Evolutionary conservation across 2,888 invertebrate genomes (phyloP), one percentile per base, ranked within the genome.

Genomic region (Apomyelois bistriatella): DNA sequence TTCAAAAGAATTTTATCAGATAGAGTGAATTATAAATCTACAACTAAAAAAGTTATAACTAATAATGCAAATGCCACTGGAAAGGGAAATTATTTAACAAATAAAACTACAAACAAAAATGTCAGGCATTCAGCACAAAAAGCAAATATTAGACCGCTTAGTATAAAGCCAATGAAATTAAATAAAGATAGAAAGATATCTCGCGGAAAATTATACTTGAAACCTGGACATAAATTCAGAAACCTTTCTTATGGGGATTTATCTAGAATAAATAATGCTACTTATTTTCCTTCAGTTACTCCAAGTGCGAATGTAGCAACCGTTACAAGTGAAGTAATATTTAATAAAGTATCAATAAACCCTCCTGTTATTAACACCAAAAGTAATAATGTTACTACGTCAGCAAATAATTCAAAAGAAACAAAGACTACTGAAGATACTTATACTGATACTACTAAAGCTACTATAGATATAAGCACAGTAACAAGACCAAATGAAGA

Each of bases 1-100:
- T 87, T 88, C 50, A 86, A 82, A 60, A 57, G 66, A 8, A 55
- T 66, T 4, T 52, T 89, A 30, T 57, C 59, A 0, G 57, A 70
- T 6, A 67, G 78, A 56, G 58, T 66, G 1, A 12, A 42, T 10
- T n/a, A 22, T n/a, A 49, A 13, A 37, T 13, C 35, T 43, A 43
- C 28, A 8, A 22, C n/a, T 2, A 36, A 43, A 7, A 36, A 28
- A 35, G 3, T 22, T 28, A 10, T 52, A 9, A 13, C 13, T 6
- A 42, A 17, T 9, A 51, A 32, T 32, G 2, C 32, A 38, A 6
- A 38, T 6, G 6, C 13, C 0, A 51, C n/a, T 9, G 28, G 37
- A 8, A 53, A 40, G 10, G 9, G 15, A 40, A 5, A 37, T n/a
- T 1, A 1, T 16, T 40, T 16, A 9, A 1, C n/a, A n/a, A n/a